Conservation (phyloP, 2,888 invertebrate genomes). For the Podabrus alpinus region DNA sequence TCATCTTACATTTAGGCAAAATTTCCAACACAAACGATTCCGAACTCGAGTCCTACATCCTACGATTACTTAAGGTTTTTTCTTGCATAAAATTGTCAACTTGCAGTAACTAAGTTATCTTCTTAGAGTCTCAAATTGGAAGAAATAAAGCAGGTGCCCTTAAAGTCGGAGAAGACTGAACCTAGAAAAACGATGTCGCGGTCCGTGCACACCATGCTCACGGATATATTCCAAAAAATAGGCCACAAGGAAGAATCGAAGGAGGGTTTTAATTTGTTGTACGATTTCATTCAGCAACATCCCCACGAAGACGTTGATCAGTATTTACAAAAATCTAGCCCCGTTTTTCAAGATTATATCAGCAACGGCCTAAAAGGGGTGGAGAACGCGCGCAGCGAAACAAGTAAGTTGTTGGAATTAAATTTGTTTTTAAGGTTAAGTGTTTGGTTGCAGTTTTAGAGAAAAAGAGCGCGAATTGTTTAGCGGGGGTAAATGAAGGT, state of each 20-base stretch:
- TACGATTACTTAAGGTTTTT: constrained; percentile 75
- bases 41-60: constrained; percentile 83
- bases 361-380: constrained; percentile 74
- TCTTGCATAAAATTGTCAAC: background rate
- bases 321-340: constrained; percentile 80
- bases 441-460: background rate
- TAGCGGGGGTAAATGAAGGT: background rate
- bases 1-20: constrained; percentile 77
- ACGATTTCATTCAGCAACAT: constrained; percentile 78
- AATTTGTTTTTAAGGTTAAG: background rate
- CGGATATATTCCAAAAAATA: constrained; percentile 88
- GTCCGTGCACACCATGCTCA: constrained; percentile 82
- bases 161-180: constrained; percentile 43
- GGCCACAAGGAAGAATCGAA: constrained; percentile 85
- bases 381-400: constrained; percentile 45
- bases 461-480: background rate
- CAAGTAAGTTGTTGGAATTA: constrained; percentile 5
- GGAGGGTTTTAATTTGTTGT: constrained; percentile 79
- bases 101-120: constrained; percentile 4
- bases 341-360: constrained; percentile 86
- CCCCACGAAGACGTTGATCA: constrained; percentile 86
- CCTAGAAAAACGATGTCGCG: constrained; percentile 65
- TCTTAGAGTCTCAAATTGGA: constrained; percentile 58
- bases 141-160: constrained; percentile 54
- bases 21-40: constrained; percentile 80